phyloP scores from a whole-genome alignment of 2,113 vertebrate genomes.

The Bombycilla garrulus region DNA sequence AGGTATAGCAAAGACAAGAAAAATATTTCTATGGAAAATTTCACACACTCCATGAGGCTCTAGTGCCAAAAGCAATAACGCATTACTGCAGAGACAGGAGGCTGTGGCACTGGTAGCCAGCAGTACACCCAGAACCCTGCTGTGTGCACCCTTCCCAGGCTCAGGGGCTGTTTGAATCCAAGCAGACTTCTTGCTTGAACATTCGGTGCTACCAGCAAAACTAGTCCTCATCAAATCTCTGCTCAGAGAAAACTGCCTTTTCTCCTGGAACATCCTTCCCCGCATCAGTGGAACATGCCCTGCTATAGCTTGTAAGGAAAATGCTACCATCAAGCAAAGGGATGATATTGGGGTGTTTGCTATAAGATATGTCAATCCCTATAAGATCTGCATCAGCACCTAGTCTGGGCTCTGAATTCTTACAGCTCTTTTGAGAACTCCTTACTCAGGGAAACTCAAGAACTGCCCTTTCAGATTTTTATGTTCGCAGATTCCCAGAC shows the following conservation, averaged over 20 bases:
- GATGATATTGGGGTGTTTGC: background rate
- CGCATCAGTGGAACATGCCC: fast-evolving
- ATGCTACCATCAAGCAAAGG: background rate
- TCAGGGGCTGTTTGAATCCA: background rate
- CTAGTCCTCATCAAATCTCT: background rate
- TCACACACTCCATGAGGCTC: background rate
- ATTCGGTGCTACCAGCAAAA: background rate
- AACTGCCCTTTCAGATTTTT: background rate
- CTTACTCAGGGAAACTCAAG: background rate
- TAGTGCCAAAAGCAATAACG: background rate
- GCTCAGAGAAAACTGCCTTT: background rate
- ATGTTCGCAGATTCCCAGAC: background rate
- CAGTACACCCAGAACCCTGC: fast-evolving
- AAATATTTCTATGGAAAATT: background rate
- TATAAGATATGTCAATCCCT: background rate
- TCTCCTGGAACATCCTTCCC: background rate
- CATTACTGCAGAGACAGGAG: background rate
- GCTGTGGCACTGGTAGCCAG: background rate
- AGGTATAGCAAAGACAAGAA: background rate
- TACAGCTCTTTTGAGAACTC: background rate
- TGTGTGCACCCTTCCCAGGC: background rate
- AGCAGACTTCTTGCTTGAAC: background rate
- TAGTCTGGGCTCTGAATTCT: background rate
- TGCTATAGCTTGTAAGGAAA: background rate
- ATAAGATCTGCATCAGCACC: background rate